These are phyloP conservation scores for Dinomys branickii DNA, from an alignment of 2,113 vertebrate species.

Conservation along the genomic window DNA sequence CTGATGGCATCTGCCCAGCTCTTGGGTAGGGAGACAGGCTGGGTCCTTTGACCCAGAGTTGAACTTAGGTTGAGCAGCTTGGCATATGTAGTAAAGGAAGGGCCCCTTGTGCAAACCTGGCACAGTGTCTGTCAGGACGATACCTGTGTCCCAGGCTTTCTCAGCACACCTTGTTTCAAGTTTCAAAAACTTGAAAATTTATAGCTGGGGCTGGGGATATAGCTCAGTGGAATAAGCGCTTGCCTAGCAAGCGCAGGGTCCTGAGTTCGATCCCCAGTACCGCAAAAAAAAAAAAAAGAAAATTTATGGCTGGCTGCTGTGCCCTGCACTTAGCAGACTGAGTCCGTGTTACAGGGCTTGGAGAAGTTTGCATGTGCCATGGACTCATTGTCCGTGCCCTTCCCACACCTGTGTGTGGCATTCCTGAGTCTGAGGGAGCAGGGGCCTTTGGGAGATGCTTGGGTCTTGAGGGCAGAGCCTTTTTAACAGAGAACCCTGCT, in stretches of 20 bases:
- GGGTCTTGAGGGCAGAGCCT: background rate
- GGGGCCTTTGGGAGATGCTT: background rate
- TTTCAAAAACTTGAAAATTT: too few species aligned
- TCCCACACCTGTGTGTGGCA: too few species aligned
- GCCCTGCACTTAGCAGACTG: background rate
- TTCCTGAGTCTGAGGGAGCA: background rate
- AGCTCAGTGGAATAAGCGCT: too few species aligned
- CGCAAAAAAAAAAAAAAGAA: too few species aligned
- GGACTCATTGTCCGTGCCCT: background rate
- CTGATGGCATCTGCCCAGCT: background rate
- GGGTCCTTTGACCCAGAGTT: background rate
- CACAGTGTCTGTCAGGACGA: background rate
- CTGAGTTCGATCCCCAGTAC: too few species aligned
- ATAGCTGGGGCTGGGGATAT: too few species aligned
- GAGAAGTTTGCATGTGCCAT: background rate
- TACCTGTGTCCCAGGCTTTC: background rate
- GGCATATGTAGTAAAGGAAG: background rate
- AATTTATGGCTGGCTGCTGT: background rate
- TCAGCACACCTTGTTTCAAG: background rate
- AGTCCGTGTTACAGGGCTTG: background rate
- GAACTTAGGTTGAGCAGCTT: background rate
- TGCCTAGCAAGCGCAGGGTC: too few species aligned
- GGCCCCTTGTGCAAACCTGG: background rate
- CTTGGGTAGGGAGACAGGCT: background rate
- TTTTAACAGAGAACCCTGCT: background rate